phyloP scores from a whole-genome alignment of 2,888 invertebrate genomes.

The Rhagophthalmus giganteus region DNA sequence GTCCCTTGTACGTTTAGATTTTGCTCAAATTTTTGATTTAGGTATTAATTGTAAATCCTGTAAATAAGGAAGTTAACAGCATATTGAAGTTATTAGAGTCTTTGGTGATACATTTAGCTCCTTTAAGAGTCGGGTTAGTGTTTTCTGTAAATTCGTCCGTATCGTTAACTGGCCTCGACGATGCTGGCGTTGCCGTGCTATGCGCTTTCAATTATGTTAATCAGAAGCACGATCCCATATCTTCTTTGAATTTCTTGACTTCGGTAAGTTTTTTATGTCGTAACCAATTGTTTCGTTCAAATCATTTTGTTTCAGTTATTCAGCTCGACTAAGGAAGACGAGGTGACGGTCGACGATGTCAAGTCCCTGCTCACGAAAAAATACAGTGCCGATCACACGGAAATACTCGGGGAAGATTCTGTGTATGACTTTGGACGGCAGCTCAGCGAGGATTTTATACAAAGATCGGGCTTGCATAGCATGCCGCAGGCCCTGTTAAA shows the following conservation, averaged over 20 bases:
- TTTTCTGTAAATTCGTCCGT: constrained; percentile 67
- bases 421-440: constrained; percentile 90
- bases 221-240: constrained; percentile 72
- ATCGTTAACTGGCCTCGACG: constrained; percentile 62
- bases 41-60: constrained; percentile 87
- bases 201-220: constrained; percentile 90
- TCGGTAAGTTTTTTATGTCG: constrained; percentile 63
- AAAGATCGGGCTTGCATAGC: constrained; percentile 71
- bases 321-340: constrained; percentile 57
- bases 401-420: constrained; percentile 81
- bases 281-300: background rate
- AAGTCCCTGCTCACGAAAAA: constrained; percentile 68
- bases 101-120: constrained; percentile 87
- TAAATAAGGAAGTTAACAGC: constrained; percentile 67
- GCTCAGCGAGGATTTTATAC: constrained; percentile 76
- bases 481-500: constrained; percentile 87
- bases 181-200: constrained; percentile 79
- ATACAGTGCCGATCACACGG: constrained; percentile 62
- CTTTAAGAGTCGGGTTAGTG: constrained; percentile 86
- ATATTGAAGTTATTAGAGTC: constrained; percentile 88
- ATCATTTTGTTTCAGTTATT: constrained; percentile 55
- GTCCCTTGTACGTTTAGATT: background rate
- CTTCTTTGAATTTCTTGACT: constrained; percentile 83
- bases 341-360: constrained; percentile 69
- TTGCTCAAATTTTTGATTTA: constrained; percentile 45